Evolutionary conservation across 2,888 invertebrate species (phyloP), one percentile per base, ranked within the genome.

Genomic region (Magallana nippona): DNA sequence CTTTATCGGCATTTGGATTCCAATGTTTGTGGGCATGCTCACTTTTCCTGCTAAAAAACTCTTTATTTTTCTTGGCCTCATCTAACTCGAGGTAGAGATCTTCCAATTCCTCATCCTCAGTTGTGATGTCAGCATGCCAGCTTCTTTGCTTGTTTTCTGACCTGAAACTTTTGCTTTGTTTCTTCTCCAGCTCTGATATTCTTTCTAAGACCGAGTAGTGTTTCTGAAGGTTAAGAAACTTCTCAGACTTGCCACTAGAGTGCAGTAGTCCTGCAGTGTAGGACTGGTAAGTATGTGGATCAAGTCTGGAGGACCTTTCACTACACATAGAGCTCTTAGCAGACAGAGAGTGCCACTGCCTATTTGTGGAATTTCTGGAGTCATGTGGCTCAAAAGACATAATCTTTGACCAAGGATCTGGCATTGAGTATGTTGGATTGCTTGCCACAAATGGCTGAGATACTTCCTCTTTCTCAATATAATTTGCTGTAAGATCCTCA

Each of bases 171-270:
- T 86, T 32, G 78, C 83, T 22, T 60, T 57, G 55, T 55, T 78
- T 19, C 58, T 22, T 58, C 17, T 91, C 91, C 32, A 93, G 89
- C 91, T 97, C 96, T 0, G 96, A 97, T 80, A 98, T 96, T 90
- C 97, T 96, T 94, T 98, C 98, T 86, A 98, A 95, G 88, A 97
- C 97, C 57, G 96, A 95, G 93, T 98, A 98, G 93, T 98, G 97
- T 83, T 96, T 96, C 92, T 97, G 97, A 1, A 98, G 95, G 90
- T 98, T 97, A 81, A 96, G 96, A 94, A 98, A 98, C 86, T 97
- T 95, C 84, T 96, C 96, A 0, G 97, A 97, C 93, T 96, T 96
- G 82, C 95, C 95, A 88, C 96, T 96, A 2, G 96, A 95, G 84
- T 95, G 94, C 84, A 96, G 95, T 90, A 96, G 87, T 1, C 93